A percentile compares a stretch with the other conserved stretches of the same genome.
Conservation (phyloP, 2,113 vertebrate species). For the Gambusia holbrooki region DNA sequence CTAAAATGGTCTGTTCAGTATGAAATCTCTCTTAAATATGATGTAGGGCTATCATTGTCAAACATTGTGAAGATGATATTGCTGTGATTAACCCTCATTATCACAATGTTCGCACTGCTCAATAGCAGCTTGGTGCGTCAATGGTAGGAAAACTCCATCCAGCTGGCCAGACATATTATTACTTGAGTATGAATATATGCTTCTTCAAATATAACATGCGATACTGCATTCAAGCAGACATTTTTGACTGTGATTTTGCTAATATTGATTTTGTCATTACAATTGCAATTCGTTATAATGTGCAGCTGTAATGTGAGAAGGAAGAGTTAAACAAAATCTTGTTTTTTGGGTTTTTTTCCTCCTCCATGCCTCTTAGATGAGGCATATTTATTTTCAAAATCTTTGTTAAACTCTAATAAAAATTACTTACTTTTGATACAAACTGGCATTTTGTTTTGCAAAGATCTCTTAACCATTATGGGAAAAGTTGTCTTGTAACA, state of each 20-base stretch:
- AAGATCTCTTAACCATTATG: no score
- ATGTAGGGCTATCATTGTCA: slow-evolving; percentile 23
- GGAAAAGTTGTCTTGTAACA: no score
- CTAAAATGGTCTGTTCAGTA: slow-evolving; percentile 70
- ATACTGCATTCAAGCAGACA: no score
- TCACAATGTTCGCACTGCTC: neutral
- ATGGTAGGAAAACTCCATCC: slow-evolving; percentile 36
- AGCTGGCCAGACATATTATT: neutral
- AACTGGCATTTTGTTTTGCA: no score
- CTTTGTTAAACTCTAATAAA: neutral
- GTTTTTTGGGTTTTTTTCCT: slow-evolving; percentile 12
- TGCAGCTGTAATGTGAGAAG: no score
- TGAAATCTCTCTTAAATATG: slow-evolving; percentile 66
- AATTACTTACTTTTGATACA: neutral
- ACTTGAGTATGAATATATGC: neutral
- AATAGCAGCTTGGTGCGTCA: neutral
- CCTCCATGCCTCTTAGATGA: neutral
- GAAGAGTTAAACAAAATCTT: no score
- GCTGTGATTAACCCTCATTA: neutral
- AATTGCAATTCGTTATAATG: no score
- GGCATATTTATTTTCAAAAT: slow-evolving; percentile 15
- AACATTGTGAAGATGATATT: neutral
- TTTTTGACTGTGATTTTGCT: no score
- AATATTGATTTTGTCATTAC: no score
- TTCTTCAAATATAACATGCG: no score